Conservation (phyloP, 2,113 vertebrate species). For the Aythya baeri region DNA sequence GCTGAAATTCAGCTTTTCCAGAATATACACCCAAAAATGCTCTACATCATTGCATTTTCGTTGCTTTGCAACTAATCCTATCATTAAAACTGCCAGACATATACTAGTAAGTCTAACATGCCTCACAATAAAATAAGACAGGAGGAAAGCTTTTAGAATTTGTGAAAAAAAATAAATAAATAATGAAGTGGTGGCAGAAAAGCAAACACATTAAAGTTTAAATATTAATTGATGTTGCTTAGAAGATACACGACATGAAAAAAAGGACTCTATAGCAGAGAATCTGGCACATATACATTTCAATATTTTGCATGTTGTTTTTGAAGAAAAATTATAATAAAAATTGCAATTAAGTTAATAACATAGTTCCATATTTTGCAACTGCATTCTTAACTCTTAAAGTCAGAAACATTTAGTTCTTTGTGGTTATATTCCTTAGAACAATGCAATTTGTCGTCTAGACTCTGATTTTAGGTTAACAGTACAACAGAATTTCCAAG, state of each 20-base stretch:
- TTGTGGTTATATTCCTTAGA: neutral
- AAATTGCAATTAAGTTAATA: neutral
- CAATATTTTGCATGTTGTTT: neutral
- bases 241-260: neutral
- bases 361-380: neutral
- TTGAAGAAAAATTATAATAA: neutral
- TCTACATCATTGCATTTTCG: neutral
- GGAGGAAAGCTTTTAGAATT: neutral
- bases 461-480: neutral
- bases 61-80: neutral
- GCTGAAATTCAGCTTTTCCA: neutral
- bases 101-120: neutral
- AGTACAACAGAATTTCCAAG: neutral
- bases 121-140: neutral
- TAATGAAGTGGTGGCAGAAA: neutral
- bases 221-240: neutral
- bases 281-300: neutral
- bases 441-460: neutral
- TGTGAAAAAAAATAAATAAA: neutral
- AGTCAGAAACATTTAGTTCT: neutral
- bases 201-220: neutral
- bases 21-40: neutral
- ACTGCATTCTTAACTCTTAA: neutral
- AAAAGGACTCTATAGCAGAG: neutral
- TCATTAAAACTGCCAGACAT: neutral